These are phyloP conservation scores for Clunio marinus DNA, from an alignment of 2,888 invertebrate genomes.

Conservation along the genomic window DNA sequence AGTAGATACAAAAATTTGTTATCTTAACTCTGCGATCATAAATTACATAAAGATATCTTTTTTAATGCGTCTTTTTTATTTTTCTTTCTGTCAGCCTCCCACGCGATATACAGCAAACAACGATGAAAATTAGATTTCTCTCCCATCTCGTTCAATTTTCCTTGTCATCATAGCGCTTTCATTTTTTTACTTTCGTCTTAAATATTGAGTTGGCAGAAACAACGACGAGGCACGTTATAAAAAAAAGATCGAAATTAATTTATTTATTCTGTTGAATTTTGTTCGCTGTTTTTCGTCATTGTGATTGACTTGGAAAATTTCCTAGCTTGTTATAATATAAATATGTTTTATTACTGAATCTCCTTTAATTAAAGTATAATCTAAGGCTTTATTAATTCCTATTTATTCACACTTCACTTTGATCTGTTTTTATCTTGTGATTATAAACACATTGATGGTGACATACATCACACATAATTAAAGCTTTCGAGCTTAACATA, in stretches of 20 bases:
- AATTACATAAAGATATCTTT: slow-evolving; percentile 15
- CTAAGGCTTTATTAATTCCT: too few species aligned
- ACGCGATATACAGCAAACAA: background rate
- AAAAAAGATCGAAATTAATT: slow-evolving; percentile 1
- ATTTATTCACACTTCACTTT: too few species aligned
- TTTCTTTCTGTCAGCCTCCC: background rate
- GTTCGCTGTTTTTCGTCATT: background rate
- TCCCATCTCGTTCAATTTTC: background rate
- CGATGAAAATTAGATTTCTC: slow-evolving; percentile 3
- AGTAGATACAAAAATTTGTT: too few species aligned
- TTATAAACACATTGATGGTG: too few species aligned
- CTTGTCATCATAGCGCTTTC: background rate
- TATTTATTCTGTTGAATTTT: background rate
- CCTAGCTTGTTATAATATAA: too few species aligned
- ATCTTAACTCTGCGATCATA: slow-evolving; percentile 7
- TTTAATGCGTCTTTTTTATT: slow-evolving; percentile 4
- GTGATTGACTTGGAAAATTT: background rate
- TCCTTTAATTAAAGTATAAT: too few species aligned
- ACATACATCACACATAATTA: too few species aligned
- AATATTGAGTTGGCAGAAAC: too few species aligned
- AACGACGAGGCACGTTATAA: background rate
- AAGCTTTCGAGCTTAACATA: too few species aligned
- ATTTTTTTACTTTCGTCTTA: background rate
- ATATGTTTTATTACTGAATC: too few species aligned
- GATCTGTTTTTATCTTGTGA: too few species aligned